Base-by-base conservation (phyloP, 1,140 invertebrate genomes). In the Planococcus citri region DNA sequence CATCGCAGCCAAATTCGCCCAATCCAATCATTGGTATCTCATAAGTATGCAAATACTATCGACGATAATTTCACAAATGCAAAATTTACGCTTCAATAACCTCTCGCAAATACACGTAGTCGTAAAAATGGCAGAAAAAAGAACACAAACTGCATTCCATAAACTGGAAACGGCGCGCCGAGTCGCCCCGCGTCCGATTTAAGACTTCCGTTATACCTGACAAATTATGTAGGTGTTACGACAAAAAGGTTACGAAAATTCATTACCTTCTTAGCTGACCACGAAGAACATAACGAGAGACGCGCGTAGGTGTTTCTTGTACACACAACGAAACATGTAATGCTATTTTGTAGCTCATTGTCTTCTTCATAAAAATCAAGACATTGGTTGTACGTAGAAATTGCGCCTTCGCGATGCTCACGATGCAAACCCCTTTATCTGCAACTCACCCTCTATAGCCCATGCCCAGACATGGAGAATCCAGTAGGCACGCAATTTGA, bases 171-270 rank as follows among this genome's bases (percentile, higher is more conserved):
- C 60, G 60, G 10, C 60, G 60, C n/a, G n/a, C n/a, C n/a, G n/a
- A n/a, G n/a, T n/a, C n/a, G n/a, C n/a, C n/a, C n/a, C n/a, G n/a
- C n/a, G n/a, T n/a, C n/a, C n/a, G 60, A 64, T 64, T 64, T 64
- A 64, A 64, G 21, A 64, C 60, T 64, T 64, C 60, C 60, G 60
- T 64, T 64, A 64, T 25, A 51, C 24, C 60, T 14, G 60, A 64
- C 60, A 64, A 64, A 64, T 64, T 64, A 64, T 64, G 60, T 64
- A 64, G 60, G 60, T 64, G 60, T 64, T 25, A 64, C 60, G 60
- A 64, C 60, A 27, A 64, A 27, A 25, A 64, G 25, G 60, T 20
- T 64, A 64, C 60, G 60, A 64, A 64, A 21, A 64, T 64, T 24
- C 60, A 64, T 64, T 64, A 27, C 60, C 25, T 17, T 20, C 60